Evolutionary conservation across 1,140 invertebrate species (phyloP).

Genomic region (Cataglyphis hispanica): DNA sequence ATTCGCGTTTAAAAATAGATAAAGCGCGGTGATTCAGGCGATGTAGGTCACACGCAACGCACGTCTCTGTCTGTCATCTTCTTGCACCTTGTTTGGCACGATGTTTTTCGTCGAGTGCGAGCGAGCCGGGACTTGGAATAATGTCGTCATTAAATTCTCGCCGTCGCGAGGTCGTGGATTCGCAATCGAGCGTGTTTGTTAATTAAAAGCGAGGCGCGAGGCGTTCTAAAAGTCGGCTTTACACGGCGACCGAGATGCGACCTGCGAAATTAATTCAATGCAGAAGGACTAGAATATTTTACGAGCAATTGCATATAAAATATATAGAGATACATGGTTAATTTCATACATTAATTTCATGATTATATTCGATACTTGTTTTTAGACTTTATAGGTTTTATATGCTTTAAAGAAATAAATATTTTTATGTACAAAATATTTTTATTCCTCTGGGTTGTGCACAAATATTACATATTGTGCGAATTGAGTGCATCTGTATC

Average conservation of each 20-base stretch:
- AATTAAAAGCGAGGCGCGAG: constrained; percentile 53
- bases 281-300: not conserved
- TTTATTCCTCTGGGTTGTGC: constrained; percentile 14
- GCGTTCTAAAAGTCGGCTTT: constrained; percentile 30
- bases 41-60: constrained; percentile 59
- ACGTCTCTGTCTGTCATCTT: constrained; percentile 41
- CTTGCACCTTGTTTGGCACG: constrained; percentile 11
- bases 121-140: constrained; percentile 48
- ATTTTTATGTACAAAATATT: constrained; percentile 11
- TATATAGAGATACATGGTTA: not conserved
- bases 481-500: constrained; percentile 44
- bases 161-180: constrained; percentile 6
- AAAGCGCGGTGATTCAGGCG: constrained; percentile 58
- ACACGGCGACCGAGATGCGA: constrained; percentile 19
- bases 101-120: constrained; percentile 12
- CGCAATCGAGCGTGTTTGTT: constrained; percentile 47
- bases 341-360: not conserved
- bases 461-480: constrained; percentile 12
- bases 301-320: not conserved
- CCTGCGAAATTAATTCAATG: constrained; percentile 32
- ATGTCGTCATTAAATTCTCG: constrained; percentile 55
- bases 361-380: not conserved
- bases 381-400: not conserved
- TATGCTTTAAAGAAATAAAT: not conserved
- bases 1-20: constrained; percentile 59